Percentiles rank a stretch among this genome's conserved stretches.
These are phyloP conservation scores for Grantiella picta DNA, from an alignment of 2,113 vertebrate genomes.

Conservation along the genomic window DNA sequence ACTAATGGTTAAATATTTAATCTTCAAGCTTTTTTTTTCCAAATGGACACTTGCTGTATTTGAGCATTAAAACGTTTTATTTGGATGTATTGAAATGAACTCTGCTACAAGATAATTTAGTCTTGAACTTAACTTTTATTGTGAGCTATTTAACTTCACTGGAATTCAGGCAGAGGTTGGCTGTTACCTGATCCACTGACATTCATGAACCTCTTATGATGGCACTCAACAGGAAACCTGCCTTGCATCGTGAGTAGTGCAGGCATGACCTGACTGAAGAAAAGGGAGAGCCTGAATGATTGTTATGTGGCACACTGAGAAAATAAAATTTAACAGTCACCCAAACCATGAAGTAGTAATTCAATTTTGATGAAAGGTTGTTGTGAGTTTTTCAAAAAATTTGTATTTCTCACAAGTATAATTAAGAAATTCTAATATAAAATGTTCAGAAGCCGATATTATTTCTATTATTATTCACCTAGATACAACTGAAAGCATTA, in stretches of 20 bases:
- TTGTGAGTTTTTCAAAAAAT: not conserved
- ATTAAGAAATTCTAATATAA: not conserved
- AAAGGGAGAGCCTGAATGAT: not conserved
- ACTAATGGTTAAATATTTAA: not conserved
- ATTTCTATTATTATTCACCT: not conserved
- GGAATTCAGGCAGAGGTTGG: not conserved
- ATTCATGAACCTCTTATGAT: not conserved
- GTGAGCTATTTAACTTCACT: not conserved
- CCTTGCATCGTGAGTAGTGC: not conserved
- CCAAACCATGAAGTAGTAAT: not conserved
- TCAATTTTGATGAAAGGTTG: not conserved
- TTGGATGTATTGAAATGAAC: not conserved
- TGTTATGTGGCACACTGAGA: not conserved
- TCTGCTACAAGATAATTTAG: not conserved
- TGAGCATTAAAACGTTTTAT: accelerated
- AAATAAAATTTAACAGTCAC: not conserved
- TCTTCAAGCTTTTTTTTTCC: not conserved
- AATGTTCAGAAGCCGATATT: not conserved
- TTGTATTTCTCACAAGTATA: not conserved
- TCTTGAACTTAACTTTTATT: not conserved
- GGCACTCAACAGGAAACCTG: not conserved
- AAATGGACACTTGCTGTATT: not conserved
- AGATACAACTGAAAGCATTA: not conserved
- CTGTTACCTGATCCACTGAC: not conserved
- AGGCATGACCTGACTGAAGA: not conserved